Evolutionary conservation across 1,140 invertebrate genomes (phyloP), one percentile per base, ranked within the genome.

Genomic region (Pseudomyrmex gracilis): DNA sequence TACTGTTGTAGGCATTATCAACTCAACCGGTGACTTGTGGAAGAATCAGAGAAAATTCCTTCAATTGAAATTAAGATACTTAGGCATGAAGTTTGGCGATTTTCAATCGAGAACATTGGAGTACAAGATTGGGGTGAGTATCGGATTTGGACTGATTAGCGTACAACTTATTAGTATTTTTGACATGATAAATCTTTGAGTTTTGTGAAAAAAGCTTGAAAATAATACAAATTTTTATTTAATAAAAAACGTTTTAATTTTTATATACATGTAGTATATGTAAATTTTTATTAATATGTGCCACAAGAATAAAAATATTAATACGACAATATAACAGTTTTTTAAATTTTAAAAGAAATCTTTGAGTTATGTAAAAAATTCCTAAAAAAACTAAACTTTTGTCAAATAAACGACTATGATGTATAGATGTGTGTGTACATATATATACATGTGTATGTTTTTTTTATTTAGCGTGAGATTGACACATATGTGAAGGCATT

Each of bases 41-140:
- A 98, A 98, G 92, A 97, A 98, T 86, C 98, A 99, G 92, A 95
- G 98, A 71, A 96, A 97, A 83, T 99, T 99, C 94, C 95, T 99
- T 13, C 97, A 99, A 89, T 97, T 98, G 83, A 97, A 98, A 76
- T 95, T 99, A 2, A 95, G 98, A 47, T 96, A 97, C 87, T 98
- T 99, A 86, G 98, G 99, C 12, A 98, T 98, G 96, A 98, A 97
- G 74, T 97, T 20, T 93, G 97, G 97, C 47, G 34, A 34, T 34
- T 34, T 95, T 95, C 61, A 97, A 97, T 45, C 97, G 90, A 96
- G 97, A 88, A 95, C 96, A 82, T 97, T 99, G 96, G 97, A 98
- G 93, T 95, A 95, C 17, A 96, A 97, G 92, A 98, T 99, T 84
- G 98, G 97, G 97, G 97, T 97, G 91, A 95, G 94, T 94, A 22